Evolutionary conservation across 2,888 invertebrate genomes (phyloP).

Genomic region (Rhagonycha lutea): DNA sequence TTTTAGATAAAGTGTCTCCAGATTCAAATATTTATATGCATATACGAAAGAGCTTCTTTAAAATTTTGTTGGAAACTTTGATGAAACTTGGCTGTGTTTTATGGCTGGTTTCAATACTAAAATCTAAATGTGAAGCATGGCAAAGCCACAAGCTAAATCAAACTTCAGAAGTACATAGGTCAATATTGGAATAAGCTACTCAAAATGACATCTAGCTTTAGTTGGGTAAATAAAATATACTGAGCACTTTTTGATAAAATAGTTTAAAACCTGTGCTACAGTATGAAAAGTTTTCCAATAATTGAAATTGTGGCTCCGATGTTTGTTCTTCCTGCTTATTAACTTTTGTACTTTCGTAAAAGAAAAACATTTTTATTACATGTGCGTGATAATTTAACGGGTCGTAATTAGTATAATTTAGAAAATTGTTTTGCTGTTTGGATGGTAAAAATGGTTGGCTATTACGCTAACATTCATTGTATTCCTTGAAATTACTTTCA

Average conservation of each 20-base stretch:
- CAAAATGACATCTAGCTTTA: constrained; percentile 47
- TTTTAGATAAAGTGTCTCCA: constrained; percentile 1
- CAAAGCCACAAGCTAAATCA: constrained; percentile 41
- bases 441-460: background rate
- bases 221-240: constrained; percentile 21
- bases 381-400: background rate
- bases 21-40: constrained; percentile 3
- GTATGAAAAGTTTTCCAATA: background rate
- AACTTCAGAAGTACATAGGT: constrained; percentile 45
- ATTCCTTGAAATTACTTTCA: constrained; percentile 25
- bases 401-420: background rate
- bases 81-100: constrained; percentile 40
- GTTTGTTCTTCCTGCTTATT: background rate
- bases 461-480: constrained; percentile 12
- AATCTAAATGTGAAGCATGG: constrained; percentile 40
- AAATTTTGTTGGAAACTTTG: constrained; percentile 34
- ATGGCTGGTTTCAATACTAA: constrained; percentile 44
- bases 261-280: background rate
- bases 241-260: background rate
- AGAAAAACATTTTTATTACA: background rate
- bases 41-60: constrained; percentile 10
- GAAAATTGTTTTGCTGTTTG: background rate
- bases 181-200: constrained; percentile 50
- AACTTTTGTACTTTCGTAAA: background rate
- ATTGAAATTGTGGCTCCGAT: background rate